phyloP scores from a whole-genome alignment of 2,888 invertebrate species.

The Scaptomyza cyrtandrae region DNA sequence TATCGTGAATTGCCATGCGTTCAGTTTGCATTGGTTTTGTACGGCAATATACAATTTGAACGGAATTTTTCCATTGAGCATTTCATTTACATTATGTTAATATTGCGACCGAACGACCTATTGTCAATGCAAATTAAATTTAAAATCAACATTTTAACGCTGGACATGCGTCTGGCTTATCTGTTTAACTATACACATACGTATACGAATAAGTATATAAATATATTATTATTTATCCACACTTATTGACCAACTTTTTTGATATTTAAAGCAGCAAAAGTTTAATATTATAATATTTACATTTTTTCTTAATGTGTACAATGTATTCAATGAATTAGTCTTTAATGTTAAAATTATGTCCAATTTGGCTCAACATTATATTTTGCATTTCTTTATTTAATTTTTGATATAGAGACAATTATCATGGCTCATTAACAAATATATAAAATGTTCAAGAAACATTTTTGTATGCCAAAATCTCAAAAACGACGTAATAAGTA shows the following conservation, averaged over 20 bases:
- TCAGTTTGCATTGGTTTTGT: conserved; percentile 46
- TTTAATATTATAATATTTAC: background rate
- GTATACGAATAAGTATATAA: conserved; percentile 1
- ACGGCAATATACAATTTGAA: conserved; percentile 61
- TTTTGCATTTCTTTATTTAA: too few species aligned
- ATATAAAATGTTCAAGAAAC: conserved; percentile 24
- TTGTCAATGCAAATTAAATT: conserved; percentile 57
- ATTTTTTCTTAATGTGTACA: background rate
- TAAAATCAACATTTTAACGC: conserved; percentile 42
- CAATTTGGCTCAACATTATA: too few species aligned
- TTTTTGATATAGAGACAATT: conserved; percentile 22
- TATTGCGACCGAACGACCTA: conserved; percentile 33
- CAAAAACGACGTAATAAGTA: background rate
- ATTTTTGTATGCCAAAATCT: conserved; percentile 18
- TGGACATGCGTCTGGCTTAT: conserved; percentile 27
- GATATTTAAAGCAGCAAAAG: background rate
- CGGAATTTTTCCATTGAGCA: conserved; percentile 49
- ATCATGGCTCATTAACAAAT: conserved; percentile 47
- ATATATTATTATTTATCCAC: conserved; percentile 11
- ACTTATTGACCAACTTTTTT: conserved; percentile 12
- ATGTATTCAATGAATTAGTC: background rate
- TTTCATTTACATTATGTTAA: conserved; percentile 70
- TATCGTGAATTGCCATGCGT: conserved; percentile 23
- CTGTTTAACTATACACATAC: conserved; percentile 10
- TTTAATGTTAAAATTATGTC: too few species aligned